Evolutionary conservation across 92 coral and sea anemone genomes (phyloP).

Genomic region (Epizoanthus stellaris): DNA sequence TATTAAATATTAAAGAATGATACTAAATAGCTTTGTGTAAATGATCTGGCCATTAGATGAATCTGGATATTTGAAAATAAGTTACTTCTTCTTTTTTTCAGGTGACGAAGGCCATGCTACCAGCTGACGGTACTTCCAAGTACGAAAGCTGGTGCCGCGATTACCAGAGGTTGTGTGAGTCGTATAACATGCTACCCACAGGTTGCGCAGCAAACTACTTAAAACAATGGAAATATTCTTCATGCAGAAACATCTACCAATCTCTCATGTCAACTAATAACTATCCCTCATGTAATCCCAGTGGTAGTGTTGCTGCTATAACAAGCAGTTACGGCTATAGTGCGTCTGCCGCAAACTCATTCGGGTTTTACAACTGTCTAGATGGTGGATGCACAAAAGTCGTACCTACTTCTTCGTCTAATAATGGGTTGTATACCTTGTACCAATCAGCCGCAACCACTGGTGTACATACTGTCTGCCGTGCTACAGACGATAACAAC

Average conservation of each 20-base stretch:
- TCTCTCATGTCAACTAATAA: conserved; percentile 45
- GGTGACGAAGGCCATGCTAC: conserved; percentile 51
- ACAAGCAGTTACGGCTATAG: no score
- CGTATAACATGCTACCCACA: conserved; percentile 62
- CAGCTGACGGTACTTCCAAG: conserved; percentile 50
- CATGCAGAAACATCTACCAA: conserved; percentile 51
- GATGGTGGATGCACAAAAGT: conserved; percentile 39
- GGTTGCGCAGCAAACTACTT: conserved; percentile 44
- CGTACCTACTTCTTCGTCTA: conserved; percentile 40
- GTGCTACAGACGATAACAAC: conserved; percentile 45
- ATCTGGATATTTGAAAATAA: no score
- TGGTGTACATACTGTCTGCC: conserved; percentile 57
- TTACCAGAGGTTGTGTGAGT: conserved; percentile 60
- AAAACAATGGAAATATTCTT: conserved; percentile 1
- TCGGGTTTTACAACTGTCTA: conserved; percentile 53
- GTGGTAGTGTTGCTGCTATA: neutral
- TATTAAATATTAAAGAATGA: no score
- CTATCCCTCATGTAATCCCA: conserved; percentile 19
- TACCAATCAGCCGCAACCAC: conserved; percentile 17
- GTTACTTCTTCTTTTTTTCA: neutral
- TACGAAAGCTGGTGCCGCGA: conserved; percentile 70
- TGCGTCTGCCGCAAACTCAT: conserved; percentile 52
- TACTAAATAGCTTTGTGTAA: no score
- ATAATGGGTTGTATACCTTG: conserved; percentile 42
- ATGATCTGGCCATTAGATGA: no score